Evolutionary conservation across 2,888 invertebrate species (phyloP).

Genomic region (Slavum lentiscoides): DNA sequence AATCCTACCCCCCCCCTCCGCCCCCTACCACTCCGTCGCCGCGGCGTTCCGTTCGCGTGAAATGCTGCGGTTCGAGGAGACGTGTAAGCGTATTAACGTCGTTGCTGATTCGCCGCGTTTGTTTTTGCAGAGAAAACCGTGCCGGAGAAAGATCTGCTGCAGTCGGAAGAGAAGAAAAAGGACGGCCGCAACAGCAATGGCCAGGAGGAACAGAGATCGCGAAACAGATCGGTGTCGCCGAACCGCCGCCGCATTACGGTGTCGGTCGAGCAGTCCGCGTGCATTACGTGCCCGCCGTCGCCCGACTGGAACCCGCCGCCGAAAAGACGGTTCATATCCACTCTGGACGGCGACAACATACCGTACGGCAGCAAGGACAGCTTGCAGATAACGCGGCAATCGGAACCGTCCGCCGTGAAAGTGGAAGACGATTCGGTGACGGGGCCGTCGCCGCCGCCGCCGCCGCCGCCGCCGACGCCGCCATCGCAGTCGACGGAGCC

Average conservation of each 20-base stretch:
- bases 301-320: conserved; percentile 58
- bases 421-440: conserved; percentile 73
- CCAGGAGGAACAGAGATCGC: not conserved
- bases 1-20: too few species aligned
- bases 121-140: conserved; percentile 22
- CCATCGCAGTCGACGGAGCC: conserved; percentile 64
- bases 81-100: too few species aligned
- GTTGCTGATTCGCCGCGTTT: not conserved
- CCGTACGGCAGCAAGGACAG: conserved; percentile 67
- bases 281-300: not conserved
- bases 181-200: not conserved
- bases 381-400: conserved; percentile 21
- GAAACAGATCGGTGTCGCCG: conserved; percentile 13
- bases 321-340: conserved; percentile 74
- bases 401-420: conserved; percentile 64
- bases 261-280: not conserved
- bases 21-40: too few species aligned
- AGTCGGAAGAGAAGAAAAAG: not conserved
- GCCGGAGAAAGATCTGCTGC: not conserved
- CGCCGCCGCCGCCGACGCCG: conserved; percentile 62
- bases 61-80: too few species aligned
- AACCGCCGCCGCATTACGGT: not conserved
- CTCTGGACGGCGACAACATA: conserved; percentile 78
- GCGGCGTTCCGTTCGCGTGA: too few species aligned
- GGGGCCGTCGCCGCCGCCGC: not conserved